A percentile compares a stretch with the other conserved stretches of the same genome.
phyloP scores from a whole-genome alignment of 2,888 invertebrate species.

The Xestobium rufovillosum region DNA sequence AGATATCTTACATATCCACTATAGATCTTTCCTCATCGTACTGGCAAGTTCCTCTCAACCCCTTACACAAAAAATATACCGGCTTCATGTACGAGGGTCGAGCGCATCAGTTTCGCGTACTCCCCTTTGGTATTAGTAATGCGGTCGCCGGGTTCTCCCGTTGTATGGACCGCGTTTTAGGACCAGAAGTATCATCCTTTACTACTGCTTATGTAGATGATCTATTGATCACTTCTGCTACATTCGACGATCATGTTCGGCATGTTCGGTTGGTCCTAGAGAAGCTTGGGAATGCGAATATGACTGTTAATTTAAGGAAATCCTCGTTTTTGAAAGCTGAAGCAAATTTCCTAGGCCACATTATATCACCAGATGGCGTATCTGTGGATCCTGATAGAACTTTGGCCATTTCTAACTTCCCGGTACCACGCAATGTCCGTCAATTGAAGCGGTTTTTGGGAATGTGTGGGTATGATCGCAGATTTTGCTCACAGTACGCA shows the following conservation, averaged over 20 bases:
- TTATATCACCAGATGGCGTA: neutral
- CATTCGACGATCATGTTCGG: slow-evolving; percentile 17
- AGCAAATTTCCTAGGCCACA: slow-evolving; percentile 4
- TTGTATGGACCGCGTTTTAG: slow-evolving; percentile 18
- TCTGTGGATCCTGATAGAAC: neutral
- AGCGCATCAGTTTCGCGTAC: slow-evolving; percentile 20
- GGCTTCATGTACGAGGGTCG: slow-evolving; percentile 22
- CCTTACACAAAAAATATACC: slow-evolving; percentile 21
- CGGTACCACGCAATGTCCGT: neutral
- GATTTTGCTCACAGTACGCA: neutral
- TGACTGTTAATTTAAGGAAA: slow-evolving; percentile 23
- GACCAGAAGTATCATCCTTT: slow-evolving; percentile 16
- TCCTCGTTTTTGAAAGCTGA: slow-evolving; percentile 20
- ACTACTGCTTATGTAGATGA: slow-evolving; percentile 19
- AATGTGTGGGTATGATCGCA: neutral
- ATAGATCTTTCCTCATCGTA: slow-evolving; percentile 25
- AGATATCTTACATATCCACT: slow-evolving; percentile 17
- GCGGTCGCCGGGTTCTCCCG: slow-evolving; percentile 19
- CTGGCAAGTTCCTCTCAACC: slow-evolving; percentile 23
- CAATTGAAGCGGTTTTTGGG: neutral
- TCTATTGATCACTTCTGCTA: slow-evolving; percentile 19
- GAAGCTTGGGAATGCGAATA: slow-evolving; percentile 12
- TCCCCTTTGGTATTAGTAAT: slow-evolving; percentile 20
- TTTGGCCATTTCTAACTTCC: neutral
- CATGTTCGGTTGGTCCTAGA: slow-evolving; percentile 19